Conservation (phyloP, 2,888 invertebrate species). For the Tiliacea aurago region DNA sequence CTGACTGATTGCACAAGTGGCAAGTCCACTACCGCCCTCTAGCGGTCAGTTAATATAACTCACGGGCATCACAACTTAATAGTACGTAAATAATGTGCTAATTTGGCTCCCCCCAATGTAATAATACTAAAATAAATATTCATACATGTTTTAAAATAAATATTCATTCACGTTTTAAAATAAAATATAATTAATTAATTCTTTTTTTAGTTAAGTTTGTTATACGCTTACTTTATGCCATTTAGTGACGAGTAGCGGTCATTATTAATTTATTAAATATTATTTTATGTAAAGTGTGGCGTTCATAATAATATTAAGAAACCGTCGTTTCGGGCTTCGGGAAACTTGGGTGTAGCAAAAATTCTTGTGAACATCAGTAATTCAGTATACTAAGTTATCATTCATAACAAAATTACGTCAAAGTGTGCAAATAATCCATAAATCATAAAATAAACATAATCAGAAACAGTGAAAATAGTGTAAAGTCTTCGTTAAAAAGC, state of each 20-base stretch:
- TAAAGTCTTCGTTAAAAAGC: constrained; percentile 68
- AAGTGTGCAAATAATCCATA: not conserved
- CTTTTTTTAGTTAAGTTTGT: not conserved
- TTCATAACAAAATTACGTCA: no score
- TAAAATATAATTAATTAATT: not conserved
- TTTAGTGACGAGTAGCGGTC: constrained; percentile 73
- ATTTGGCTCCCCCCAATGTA: not conserved
- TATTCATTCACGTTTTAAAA: no score
- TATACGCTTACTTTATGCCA: constrained; percentile 71
- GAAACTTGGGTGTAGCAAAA: not conserved
- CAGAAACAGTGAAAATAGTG: constrained; percentile 64
- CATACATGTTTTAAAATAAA: not conserved
- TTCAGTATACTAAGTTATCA: not conserved
- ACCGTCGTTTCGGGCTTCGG: rapidly evolving
- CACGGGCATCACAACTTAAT: constrained; percentile 23
- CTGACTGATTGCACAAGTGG: constrained; percentile 16
- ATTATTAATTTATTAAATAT: constrained; percentile 16
- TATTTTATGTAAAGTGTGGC: not conserved
- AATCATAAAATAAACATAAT: constrained; percentile 51
- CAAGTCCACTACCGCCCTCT: constrained; percentile 48
- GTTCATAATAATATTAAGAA: not conserved
- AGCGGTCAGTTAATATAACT: constrained; percentile 21
- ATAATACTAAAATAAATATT: not conserved
- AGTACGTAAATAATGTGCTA: constrained; percentile 11
- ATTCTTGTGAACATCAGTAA: not conserved